Base-by-base conservation (phyloP, 2,888 invertebrate species). In the Cerceris ruficornis region DNA sequence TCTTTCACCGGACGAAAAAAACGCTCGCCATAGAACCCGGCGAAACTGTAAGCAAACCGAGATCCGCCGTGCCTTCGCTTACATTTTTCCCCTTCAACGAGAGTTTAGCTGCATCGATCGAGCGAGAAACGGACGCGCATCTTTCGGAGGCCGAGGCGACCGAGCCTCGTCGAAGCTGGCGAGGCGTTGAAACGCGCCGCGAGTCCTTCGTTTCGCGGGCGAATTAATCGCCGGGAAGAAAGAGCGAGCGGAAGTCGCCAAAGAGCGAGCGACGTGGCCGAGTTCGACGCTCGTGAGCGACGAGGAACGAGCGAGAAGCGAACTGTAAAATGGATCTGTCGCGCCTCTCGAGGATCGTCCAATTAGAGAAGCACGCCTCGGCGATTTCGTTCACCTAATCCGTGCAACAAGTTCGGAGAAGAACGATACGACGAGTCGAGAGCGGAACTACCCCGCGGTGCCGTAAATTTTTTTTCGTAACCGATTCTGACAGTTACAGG, bases 31-130 rank as follows among this genome's bases (percentile, higher is more conserved):
- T 28, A 28, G 28, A 28, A 28, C 28, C 4, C 4, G 28, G 28
- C 28, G 28, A 4, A 28, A 28, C 28, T 28, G 28, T 28, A 28
- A 28, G 28, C 28, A 28, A 28, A 28, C 28, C 28, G 28, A 28
- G 28, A 28, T 28, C 28, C 28, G 4, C 28, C 28, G 28, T 28
- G 28, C 28, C 28, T 28, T 28, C 28, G 28, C 28, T 28, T 28
- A 28, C 28, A 28, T 28, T 28, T 28, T 28, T 28, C 4, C 49
- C 5, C 46, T 43, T 14, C n/a, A 14, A 15, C n/a, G 6, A 75
- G 60, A 60, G 59, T 64, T 75, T 65, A 77, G 68, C 75, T 46
- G 49, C 54, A 75, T 75, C 76, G 59, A 46, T 49, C 55, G 60
- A 76, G 64, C 59, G 74, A 76, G 62, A 17, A 42, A 59, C 43